phyloP scores from a whole-genome alignment of 1,140 invertebrate species.

The Oncopodura yosiiana region DNA sequence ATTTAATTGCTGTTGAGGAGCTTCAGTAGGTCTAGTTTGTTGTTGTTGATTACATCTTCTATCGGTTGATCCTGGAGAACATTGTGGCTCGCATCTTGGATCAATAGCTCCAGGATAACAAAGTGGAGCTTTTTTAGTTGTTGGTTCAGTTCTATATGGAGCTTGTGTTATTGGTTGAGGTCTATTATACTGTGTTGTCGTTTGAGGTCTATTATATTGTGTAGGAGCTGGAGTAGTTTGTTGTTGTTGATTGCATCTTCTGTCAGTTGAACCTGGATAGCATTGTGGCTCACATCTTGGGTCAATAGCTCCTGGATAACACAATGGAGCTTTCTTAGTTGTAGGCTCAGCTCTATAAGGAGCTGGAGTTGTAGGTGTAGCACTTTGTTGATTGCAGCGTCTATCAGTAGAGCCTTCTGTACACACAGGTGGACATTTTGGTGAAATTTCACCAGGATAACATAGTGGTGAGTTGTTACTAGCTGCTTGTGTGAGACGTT shows the following conservation, averaged over 20 bases:
- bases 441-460: not conserved
- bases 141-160: too few species aligned
- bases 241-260: slow-evolving; percentile 37
- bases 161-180: not conserved
- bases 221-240: not conserved
- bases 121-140: too few species aligned
- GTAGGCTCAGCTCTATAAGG: not conserved
- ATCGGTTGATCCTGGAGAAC: slow-evolving; percentile 38
- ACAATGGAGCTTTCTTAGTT: not conserved
- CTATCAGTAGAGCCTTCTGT: not conserved
- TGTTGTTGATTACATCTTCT: slow-evolving; percentile 38
- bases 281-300: slow-evolving; percentile 40
- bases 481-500: not conserved
- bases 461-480: slow-evolving; percentile 22
- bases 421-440: not conserved
- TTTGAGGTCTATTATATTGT: too few species aligned
- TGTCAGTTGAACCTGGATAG: slow-evolving; percentile 37
- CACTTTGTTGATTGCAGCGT: not conserved
- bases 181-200: too few species aligned
- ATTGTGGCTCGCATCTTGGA: slow-evolving; percentile 35
- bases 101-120: slow-evolving; percentile 28
- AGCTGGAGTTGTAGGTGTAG: not conserved
- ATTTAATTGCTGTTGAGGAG: slow-evolving; percentile 13
- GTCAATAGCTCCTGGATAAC: slow-evolving; percentile 37
- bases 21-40: slow-evolving; percentile 32